These are phyloP conservation scores for Liposcelis brunnea DNA, from an alignment of 2,888 invertebrate species.

Conservation along the genomic window DNA sequence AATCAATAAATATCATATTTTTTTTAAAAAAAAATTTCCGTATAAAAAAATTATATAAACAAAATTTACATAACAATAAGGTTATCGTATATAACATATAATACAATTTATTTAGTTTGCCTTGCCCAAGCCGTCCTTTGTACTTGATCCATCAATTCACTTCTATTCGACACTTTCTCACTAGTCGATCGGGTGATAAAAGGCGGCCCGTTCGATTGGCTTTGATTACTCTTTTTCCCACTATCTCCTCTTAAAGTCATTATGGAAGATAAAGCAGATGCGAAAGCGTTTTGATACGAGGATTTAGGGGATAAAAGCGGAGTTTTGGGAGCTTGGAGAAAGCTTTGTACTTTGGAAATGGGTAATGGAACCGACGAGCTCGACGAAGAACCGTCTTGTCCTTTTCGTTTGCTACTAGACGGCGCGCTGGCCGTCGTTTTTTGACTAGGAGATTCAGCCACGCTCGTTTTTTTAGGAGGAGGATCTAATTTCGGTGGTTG, in stretches of 20 bases:
- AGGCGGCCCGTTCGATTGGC: constrained; percentile 21
- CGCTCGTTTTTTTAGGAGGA: constrained; percentile 11
- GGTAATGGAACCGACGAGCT: constrained; percentile 11
- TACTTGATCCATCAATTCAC: constrained; percentile 69
- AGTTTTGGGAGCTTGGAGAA: background rate
- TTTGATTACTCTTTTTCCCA: constrained; percentile 2
- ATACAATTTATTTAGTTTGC: constrained; percentile 36
- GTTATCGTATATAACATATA: constrained; percentile 3
- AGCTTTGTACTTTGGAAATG: constrained; percentile 9
- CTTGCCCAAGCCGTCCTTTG: constrained; percentile 69
- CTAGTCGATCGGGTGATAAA: constrained; percentile 63
- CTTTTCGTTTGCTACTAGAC: constrained; percentile 4
- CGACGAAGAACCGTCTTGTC: constrained; percentile 12
- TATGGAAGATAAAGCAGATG: constrained; percentile 22
- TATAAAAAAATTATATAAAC: background rate
- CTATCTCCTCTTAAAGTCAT: constrained; percentile 28
- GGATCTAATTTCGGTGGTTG: background rate
- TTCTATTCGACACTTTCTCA: constrained; percentile 70
- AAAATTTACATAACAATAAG: constrained; percentile 7
- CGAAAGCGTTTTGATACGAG: constrained; percentile 12
- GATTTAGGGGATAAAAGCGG: constrained; percentile 12
- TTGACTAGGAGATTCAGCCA: background rate
- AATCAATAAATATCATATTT: background rate
- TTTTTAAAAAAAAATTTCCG: background rate
- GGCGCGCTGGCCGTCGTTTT: constrained; percentile 8